Conservation (phyloP, 1,140 invertebrate species). For the Bombus confusus region DNA sequence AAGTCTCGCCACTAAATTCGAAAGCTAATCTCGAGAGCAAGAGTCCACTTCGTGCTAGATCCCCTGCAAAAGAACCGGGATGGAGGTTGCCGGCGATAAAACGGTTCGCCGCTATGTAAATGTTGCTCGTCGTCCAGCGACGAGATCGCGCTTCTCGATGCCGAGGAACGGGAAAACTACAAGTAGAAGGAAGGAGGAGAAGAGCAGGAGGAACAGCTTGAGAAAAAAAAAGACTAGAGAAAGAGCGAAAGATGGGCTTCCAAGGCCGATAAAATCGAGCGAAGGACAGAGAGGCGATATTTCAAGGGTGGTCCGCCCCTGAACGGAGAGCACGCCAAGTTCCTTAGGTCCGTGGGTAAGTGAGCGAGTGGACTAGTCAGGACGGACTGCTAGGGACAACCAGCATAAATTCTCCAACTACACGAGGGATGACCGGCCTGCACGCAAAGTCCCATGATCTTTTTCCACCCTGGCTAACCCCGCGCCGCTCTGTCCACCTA, state of each 20-base stretch:
- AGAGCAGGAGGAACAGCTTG: background rate
- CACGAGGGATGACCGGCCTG: constrained; percentile 80
- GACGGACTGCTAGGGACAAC: constrained; percentile 77
- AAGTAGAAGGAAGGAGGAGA: background rate
- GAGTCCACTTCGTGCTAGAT: constrained; percentile 43
- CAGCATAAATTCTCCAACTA: constrained; percentile 79
- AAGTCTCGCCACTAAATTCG: constrained; percentile 38
- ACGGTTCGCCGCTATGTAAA: constrained; percentile 73
- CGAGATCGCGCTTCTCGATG: constrained; percentile 28
- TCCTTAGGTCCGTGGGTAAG: constrained; percentile 74
- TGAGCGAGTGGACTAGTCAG: constrained; percentile 82
- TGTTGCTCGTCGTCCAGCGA: constrained; percentile 30
- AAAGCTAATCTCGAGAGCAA: constrained; percentile 56
- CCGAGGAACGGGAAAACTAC: background rate
- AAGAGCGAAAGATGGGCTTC: constrained; percentile 28
- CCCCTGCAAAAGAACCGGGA: constrained; percentile 40
- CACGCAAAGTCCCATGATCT: constrained; percentile 76
- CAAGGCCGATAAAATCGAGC: constrained; percentile 59
- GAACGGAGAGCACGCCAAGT: constrained; percentile 58
- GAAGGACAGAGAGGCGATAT: constrained; percentile 74
- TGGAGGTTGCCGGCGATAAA: constrained; percentile 67
- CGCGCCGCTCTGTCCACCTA: background rate
- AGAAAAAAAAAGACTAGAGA: background rate
- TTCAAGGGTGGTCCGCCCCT: constrained; percentile 74
- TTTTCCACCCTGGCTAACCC: constrained; percentile 36